Percentiles rank a stretch among this genome's conserved stretches.
Evolutionary conservation across 2,888 invertebrate genomes (phyloP).

Genomic region (Theristus sp.): DNA sequence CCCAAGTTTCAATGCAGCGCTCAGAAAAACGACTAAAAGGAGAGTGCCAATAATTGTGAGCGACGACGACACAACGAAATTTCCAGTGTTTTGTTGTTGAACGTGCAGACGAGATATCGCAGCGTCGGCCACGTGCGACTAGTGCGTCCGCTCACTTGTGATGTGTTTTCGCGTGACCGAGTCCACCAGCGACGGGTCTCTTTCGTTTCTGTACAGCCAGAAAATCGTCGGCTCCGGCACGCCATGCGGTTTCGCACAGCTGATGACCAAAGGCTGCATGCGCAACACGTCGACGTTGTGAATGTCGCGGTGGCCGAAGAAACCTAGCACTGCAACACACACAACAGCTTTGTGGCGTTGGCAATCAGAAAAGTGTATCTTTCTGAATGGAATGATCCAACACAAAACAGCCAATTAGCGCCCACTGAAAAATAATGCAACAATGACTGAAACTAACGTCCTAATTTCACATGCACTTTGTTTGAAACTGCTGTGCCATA

Average conservation of each 20-base stretch:
- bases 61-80: too few relatives aligned
- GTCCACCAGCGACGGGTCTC: constrained; percentile 19
- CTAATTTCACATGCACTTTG: constrained; percentile 78
- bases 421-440: too few relatives aligned
- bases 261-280: constrained; percentile 67
- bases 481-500: constrained; percentile 57
- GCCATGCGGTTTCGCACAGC: constrained; percentile 81
- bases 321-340: constrained; percentile 19
- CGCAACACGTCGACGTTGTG: constrained; percentile 47
- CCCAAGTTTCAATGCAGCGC: too few relatives aligned
- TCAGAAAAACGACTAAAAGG: too few relatives aligned
- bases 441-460: constrained; percentile 37
- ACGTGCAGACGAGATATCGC: too few relatives aligned
- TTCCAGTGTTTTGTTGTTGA: too few relatives aligned
- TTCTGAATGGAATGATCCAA: background rate
- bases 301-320: constrained; percentile 16
- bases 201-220: constrained; percentile 58
- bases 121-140: too few relatives aligned
- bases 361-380: background rate
- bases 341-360: background rate
- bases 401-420: background rate
- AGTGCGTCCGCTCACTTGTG: constrained; percentile 12
- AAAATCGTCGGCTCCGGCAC: constrained; percentile 86
- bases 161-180: constrained; percentile 21
- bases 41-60: too few relatives aligned